Base-by-base conservation (phyloP, 1,140 invertebrate genomes). In the Paralvinella palmiformis region DNA sequence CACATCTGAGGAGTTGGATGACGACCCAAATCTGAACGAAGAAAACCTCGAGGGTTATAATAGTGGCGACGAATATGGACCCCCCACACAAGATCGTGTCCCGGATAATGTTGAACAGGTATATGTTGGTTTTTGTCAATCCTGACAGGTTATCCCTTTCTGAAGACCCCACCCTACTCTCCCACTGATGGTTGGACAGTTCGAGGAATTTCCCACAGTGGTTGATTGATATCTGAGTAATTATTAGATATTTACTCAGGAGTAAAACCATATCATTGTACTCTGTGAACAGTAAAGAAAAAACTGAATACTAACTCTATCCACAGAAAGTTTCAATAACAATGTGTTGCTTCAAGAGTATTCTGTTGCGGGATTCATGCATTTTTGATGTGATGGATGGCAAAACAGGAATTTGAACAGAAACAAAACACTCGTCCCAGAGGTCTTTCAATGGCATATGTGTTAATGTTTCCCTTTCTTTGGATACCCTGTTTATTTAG, bases 11-110 rank as follows among this genome's bases (percentile, higher is more conserved):
- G 35, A 48, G 58, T 60, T 37, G 24, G 44, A 20, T 24, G 58
- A 60, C 29, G 22, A 20, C 44, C 17, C 33, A 29, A 24, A 32
- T 45, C 41, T 48, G 58, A 32, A 31, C 15, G 69, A 71, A 41
- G 73, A 78, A 53, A 76, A 79, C 71, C 56, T 72, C 67, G 71
- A 82, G 69, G 88, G 87, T 4, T 89, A 89, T 65, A 91, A 91
- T 69, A 89, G 88, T 70, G 88, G 86, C 31, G 89, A 91, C 77
- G 89, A 90, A 75, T 88, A 90, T 72, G 84, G 84, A 32, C 81
- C 73, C 27, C 83, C 85, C 66, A 80, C 79, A 65, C 79, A 84
- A 66, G 77, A n/a, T n/a, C n/a, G n/a, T n/a, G n/a, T 84, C 44
- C 70, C 35, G 32, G 66, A 62, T 64, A 68, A 71, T 44, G 44